A percentile compares a stretch with the other conserved stretches of the same genome.
Evolutionary conservation across 2,888 invertebrate species (phyloP).

Genomic region (Meandrusa payeni): DNA sequence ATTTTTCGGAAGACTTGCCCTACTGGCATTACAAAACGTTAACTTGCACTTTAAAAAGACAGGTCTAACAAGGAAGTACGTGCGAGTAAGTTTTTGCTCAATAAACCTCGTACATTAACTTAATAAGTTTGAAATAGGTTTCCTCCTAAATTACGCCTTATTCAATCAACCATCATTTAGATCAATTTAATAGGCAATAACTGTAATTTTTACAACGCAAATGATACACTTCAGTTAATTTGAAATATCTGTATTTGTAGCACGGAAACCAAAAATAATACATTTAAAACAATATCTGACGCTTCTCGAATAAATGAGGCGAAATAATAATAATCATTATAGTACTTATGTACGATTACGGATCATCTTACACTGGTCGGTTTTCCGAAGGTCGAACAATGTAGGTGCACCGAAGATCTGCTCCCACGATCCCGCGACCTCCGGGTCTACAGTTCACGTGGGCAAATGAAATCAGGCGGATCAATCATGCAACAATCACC

Average conservation of each 20-base stretch:
- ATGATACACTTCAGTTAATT: conserved; percentile 10
- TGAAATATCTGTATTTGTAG: conserved; percentile 18
- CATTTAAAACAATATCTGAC: conserved; percentile 10
- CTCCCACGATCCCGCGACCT: conserved; percentile 46
- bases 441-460: conserved; percentile 37
- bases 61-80: conserved; percentile 2
- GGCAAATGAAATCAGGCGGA: conserved; percentile 50
- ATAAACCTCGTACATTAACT: conserved; percentile 1
- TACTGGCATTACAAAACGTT: no score
- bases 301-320: conserved; percentile 5
- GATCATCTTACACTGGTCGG: conserved; percentile 19
- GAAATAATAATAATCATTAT: conserved; percentile 9
- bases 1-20: no score
- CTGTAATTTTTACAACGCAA: conserved; percentile 10
- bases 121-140: conserved; percentile 2
- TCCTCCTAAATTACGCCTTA: not conserved
- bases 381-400: conserved; percentile 27
- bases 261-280: conserved; percentile 12
- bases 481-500: conserved; percentile 40
- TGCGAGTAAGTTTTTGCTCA: not conserved
- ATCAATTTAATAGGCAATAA: conserved; percentile 12
- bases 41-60: no score
- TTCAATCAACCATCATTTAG: conserved; percentile 16
- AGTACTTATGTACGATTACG: not conserved
- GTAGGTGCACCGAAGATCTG: conserved; percentile 26